Conservation (phyloP, 2,888 invertebrate species). For the Dascillus cervinus region DNA sequence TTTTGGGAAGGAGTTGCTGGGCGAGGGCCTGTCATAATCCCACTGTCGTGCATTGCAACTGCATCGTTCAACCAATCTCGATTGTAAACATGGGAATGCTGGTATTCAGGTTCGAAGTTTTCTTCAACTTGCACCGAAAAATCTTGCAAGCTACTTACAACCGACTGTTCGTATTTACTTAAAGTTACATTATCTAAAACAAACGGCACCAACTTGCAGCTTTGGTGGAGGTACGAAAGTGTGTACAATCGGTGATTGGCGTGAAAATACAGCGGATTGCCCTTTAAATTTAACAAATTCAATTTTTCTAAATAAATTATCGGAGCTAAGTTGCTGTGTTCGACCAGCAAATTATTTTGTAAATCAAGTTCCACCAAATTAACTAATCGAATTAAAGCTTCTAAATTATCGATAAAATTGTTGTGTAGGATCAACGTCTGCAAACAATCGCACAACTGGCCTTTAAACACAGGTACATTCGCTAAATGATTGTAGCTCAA, state of each 20-base stretch:
- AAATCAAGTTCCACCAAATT: conserved; percentile 53
- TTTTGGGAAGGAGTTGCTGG: conserved; percentile 22
- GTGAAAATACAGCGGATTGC: conserved; percentile 57
- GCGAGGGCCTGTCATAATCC: conserved; percentile 21
- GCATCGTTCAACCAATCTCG: conserved; percentile 9
- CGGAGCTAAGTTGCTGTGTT: conserved; percentile 51
- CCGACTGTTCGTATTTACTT: conserved; percentile 46
- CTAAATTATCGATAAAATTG: conserved; percentile 56
- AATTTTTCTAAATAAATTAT: conserved; percentile 49
- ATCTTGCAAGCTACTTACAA: conserved; percentile 43
- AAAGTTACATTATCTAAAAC: conserved; percentile 48
- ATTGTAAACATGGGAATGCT: too few relatives aligned
- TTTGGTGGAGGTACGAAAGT: conserved; percentile 49
- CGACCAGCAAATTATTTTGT: conserved; percentile 54
- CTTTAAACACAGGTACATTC: conserved; percentile 48
- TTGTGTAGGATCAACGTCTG: conserved; percentile 50
- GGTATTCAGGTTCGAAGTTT: too few relatives aligned
- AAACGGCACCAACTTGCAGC: conserved; percentile 45
- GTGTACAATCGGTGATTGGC: conserved; percentile 50
- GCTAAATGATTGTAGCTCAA: conserved; percentile 55
- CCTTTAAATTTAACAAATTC: conserved; percentile 48
- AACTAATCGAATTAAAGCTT: conserved; percentile 47
- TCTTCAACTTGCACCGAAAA: too few relatives aligned
- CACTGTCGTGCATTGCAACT: conserved; percentile 25
- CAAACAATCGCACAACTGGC: conserved; percentile 45